Conservation (phyloP, 1,140 invertebrate genomes). For the Parasteatoda tepidariorum region DNA sequence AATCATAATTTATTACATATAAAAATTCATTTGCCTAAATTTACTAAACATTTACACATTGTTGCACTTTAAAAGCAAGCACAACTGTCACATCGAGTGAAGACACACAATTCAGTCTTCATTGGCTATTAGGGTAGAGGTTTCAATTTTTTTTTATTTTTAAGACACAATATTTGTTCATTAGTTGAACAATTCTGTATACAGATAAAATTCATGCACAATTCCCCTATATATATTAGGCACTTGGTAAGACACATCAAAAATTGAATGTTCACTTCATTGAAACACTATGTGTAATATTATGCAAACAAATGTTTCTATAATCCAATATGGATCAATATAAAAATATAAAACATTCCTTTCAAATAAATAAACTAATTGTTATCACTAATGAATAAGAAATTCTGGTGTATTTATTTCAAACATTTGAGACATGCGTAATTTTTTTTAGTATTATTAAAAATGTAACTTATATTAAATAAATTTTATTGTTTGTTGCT, state of each 20-base stretch:
- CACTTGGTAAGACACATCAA: slow-evolving; percentile 41
- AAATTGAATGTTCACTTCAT: neutral
- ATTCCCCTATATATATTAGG: slow-evolving; percentile 34
- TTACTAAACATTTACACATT: slow-evolving; percentile 46
- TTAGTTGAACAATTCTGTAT: slow-evolving; percentile 30
- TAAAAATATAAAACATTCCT: neutral
- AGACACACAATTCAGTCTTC: neutral
- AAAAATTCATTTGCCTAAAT: slow-evolving; percentile 41
- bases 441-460: too few species aligned
- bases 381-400: too few species aligned
- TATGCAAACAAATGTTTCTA: neutral
- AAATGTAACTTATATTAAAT: too few species aligned
- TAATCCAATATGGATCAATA: slow-evolving; percentile 51
- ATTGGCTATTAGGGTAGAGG: neutral
- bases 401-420: too few species aligned
- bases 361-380: too few species aligned
- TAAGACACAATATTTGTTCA: slow-evolving; percentile 56
- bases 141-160: too few species aligned
- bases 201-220: slow-evolving; percentile 42
- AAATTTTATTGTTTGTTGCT: too few species aligned
- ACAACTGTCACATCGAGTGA: slow-evolving; percentile 9
- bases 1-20: slow-evolving; percentile 45
- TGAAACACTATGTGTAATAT: neutral
- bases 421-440: too few species aligned
- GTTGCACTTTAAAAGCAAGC: slow-evolving; percentile 39